phyloP scores from a whole-genome alignment of 2,888 invertebrate species.

The Pristionchus exspectatus region DNA sequence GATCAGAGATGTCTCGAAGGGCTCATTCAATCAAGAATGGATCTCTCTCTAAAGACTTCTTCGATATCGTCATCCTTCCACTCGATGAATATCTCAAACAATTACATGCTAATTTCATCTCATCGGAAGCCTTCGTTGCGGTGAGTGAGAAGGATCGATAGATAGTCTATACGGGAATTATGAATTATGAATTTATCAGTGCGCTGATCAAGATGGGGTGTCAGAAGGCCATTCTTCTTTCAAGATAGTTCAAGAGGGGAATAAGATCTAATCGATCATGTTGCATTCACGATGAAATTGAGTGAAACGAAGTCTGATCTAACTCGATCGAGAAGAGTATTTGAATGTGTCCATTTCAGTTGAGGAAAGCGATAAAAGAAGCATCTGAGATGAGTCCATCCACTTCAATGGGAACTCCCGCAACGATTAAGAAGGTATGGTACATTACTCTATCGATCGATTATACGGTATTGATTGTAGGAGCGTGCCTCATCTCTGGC shows the following conservation, averaged over 20 bases:
- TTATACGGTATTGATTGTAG: neutral
- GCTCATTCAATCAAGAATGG: conserved; percentile 44
- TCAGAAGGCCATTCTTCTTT: no score
- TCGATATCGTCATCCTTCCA: conserved; percentile 32
- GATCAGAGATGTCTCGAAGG: conserved; percentile 33
- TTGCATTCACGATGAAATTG: neutral
- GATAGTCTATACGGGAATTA: no score
- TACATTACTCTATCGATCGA: neutral
- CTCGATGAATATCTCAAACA: conserved; percentile 24
- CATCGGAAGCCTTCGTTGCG: neutral
- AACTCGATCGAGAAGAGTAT: neutral
- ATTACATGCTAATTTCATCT: conserved; percentile 48
- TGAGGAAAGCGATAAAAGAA: neutral
- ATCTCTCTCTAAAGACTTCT: conserved; percentile 44
- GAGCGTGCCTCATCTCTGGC: conserved; percentile 39
- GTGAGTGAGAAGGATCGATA: neutral
- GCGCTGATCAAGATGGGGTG: no score
- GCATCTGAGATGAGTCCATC: neutral
- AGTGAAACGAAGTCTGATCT: neutral
- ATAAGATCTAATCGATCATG: neutral
- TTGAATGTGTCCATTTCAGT: conserved; percentile 5
- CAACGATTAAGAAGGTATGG: conserved; percentile 40
- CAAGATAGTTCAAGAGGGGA: neutral
- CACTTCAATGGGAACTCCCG: neutral
- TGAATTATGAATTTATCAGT: no score